Base-by-base conservation (phyloP, 2,113 vertebrate species). In the Thryonomys swinderianus region DNA sequence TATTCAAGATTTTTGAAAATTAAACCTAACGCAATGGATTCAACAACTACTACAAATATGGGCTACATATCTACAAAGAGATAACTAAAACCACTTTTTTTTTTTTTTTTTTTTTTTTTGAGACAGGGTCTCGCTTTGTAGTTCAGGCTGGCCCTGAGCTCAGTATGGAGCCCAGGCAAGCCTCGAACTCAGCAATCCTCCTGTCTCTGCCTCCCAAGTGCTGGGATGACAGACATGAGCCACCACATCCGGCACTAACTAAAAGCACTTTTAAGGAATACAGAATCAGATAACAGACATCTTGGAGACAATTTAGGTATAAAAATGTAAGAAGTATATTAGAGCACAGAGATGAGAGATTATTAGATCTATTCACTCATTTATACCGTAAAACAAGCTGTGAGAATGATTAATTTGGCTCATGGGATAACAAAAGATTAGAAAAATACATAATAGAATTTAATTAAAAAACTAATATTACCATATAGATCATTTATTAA, bases 351-450 rank as follows among this genome's bases (percentile, higher is more conserved):
- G 3, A 53, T 7, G 48, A 85, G 3, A 42, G 14, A 86, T 64
- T 69, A 71, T 59, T 76, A 76, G 57, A 7, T 25, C 27, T 94
- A 42, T 71, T 88, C 37, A 91, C 8, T 59, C 92, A 45, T 25
- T 92, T 45, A 74, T 42, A 66, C 7, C 91, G 13, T 34, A 69
- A 95, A 94, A 95, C 4, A 94, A 80, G 14, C 37, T 86, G 59
- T 27, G 66, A 84, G 34, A 93, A 96, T 86, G 37, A 91, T 53
- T 91, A 81, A 95, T 88, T 17, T 85, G 40, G 37, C 85, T 86
- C 42, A 93, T 1, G 42, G 23, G 10, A 67, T 17, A 93, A 8
- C 37, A 96, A 93, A 84, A 37, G 18, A 10, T 64, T 91, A 91
- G 5, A 64, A 91, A 48, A 11, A 48, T 5, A 93, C 12, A 93